Percentiles rank a stretch among this genome's conserved stretches.
Evolutionary conservation across 2,888 invertebrate genomes (phyloP).

Genomic region (Polietes domitor): DNA sequence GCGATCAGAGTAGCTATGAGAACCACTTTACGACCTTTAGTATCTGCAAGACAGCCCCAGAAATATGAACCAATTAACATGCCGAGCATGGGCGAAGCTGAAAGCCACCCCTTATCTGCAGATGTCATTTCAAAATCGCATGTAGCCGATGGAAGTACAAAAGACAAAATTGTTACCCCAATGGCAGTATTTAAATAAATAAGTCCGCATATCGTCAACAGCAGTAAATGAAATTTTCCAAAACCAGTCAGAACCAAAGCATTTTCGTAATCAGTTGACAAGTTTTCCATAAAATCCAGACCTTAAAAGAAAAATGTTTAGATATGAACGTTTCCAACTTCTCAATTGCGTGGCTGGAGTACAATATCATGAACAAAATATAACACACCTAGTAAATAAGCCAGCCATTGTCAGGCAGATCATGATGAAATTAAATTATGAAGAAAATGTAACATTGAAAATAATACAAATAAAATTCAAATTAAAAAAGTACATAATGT

Average conservation of each 20-base stretch:
- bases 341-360: no score
- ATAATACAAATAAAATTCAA: no score
- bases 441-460: no score
- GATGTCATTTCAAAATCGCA: constrained; percentile 92
- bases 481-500: no score
- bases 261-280: constrained; percentile 77
- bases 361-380: no score
- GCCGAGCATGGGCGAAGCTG: constrained; percentile 90
- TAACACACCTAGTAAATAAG: no score
- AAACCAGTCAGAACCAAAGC: constrained; percentile 84
- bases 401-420: no score
- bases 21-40: constrained; percentile 89
- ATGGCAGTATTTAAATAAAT: constrained; percentile 92
- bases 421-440: no score
- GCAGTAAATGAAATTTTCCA: constrained; percentile 90
- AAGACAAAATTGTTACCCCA: constrained; percentile 90
- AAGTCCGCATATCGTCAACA: constrained; percentile 88
- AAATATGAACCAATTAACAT: constrained; percentile 92
- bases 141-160: constrained; percentile 91
- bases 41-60: constrained; percentile 92
- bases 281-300: constrained; percentile 77
- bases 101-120: constrained; percentile 88
- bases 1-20: constrained; percentile 87
- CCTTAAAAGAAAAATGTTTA: constrained; percentile 72
- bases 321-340: no score